Conservation (phyloP, 2,888 invertebrate genomes). For the Netelia inedita region DNA sequence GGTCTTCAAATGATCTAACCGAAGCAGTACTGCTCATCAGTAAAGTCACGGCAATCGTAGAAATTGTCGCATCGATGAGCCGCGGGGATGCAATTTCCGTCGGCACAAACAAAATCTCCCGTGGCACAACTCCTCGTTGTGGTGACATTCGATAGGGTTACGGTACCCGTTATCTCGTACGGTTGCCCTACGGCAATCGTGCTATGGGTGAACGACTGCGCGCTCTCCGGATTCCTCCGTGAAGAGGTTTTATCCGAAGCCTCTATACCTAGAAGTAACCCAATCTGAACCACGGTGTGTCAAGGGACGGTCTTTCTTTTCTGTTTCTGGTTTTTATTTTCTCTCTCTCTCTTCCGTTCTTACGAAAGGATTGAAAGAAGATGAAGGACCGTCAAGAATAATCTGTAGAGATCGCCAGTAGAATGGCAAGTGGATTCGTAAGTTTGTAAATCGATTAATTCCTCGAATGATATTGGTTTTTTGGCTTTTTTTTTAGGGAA, state of each 20-base stretch:
- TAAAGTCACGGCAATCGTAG: conserved; percentile 96
- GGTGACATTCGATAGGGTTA: conserved; percentile 81
- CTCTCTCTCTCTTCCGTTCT: conserved; percentile 10
- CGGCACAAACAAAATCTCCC: conserved; percentile 87
- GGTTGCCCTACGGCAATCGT: conserved; percentile 64
- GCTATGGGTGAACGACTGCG: conserved; percentile 71
- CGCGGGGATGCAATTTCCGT: conserved; percentile 92
- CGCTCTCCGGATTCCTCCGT: conserved; percentile 77
- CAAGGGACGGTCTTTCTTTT: conserved; percentile 53
- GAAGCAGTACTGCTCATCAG: conserved; percentile 95
- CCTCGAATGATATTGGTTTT: not conserved
- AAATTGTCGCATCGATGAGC: conserved; percentile 94
- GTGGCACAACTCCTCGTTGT: conserved; percentile 82
- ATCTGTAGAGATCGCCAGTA: too few relatives aligned
- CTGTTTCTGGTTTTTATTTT: conserved; percentile 37
- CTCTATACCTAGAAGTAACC: conserved; percentile 84
- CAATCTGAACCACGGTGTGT: conserved; percentile 80
- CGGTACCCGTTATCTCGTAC: conserved; percentile 64
- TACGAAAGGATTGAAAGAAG: not conserved
- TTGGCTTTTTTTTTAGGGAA: conserved; percentile 28
- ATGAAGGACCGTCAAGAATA: conserved; percentile 2
- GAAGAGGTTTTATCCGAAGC: conserved; percentile 81
- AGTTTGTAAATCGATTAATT: too few relatives aligned
- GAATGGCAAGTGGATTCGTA: too few relatives aligned
- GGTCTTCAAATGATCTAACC: conserved; percentile 85